Evolutionary conservation across 2,888 invertebrate genomes (phyloP).

Genomic region (Lasius fuliginosus): DNA sequence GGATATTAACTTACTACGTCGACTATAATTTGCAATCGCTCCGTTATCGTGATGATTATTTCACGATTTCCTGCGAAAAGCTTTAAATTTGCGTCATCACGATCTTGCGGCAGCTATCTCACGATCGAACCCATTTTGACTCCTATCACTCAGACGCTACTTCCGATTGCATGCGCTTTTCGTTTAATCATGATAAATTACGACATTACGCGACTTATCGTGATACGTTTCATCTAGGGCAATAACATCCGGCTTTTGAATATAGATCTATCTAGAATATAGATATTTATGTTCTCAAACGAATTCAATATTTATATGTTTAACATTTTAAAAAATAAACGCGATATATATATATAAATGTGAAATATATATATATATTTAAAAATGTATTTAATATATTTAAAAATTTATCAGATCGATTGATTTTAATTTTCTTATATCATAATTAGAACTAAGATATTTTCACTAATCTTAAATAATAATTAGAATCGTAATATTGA

Average conservation of each 20-base stretch:
- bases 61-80: conserved; percentile 20
- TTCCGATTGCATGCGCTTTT: conserved; percentile 28
- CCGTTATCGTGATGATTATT: conserved; percentile 45
- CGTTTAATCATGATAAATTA: conserved; percentile 12
- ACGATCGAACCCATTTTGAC: neutral
- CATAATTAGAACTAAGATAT: conserved; percentile 6
- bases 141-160: neutral
- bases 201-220: neutral
- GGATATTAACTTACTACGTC: conserved; percentile 43
- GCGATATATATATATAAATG: neutral
- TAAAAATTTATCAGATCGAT: neutral
- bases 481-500: neutral
- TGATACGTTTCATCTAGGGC: conserved; percentile 4
- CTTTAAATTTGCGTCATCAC: conserved; percentile 41
- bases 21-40: conserved; percentile 43
- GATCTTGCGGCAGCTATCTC: conserved; percentile 1
- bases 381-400: neutral
- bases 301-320: neutral
- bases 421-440: neutral
- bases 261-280: neutral
- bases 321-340: neutral
- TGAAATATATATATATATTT: neutral
- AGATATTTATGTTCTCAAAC: neutral
- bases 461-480: neutral
- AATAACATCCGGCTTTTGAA: conserved; percentile 35